A percentile compares a stretch with the other conserved stretches of the same genome.
Evolutionary conservation across 2,888 invertebrate genomes (phyloP).

Genomic region (Apotomis capreana): DNA sequence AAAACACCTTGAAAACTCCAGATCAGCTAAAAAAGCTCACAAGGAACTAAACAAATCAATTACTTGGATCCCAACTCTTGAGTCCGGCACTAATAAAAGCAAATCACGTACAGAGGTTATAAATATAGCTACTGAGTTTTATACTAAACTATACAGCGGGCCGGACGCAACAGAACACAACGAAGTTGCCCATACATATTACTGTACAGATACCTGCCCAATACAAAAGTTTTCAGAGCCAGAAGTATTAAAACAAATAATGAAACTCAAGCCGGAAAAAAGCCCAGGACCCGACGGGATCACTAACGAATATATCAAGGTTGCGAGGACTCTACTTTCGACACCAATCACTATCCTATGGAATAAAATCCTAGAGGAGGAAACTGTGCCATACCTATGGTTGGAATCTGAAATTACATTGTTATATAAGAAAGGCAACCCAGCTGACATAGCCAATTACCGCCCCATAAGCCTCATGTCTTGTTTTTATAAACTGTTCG

Average conservation of each 20-base stretch:
- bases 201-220: neutral
- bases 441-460: neutral
- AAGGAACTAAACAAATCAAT: constrained; percentile 9
- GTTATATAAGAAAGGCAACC: neutral
- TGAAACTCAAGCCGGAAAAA: constrained; percentile 18
- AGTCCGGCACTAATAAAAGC: neutral
- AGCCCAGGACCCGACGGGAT: constrained; percentile 2
- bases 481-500: neutral
- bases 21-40: constrained; percentile 8
- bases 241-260: constrained; percentile 22
- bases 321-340: constrained; percentile 2
- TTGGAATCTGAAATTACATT: neutral
- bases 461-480: neutral
- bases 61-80: constrained; percentile 12
- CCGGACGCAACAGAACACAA: neutral
- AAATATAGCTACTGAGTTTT: constrained; percentile 11
- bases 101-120: constrained; percentile 19
- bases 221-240: neutral
- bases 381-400: constrained; percentile 8
- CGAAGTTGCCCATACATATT: neutral
- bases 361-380: constrained; percentile 43
- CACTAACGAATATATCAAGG: neutral
- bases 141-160: neutral
- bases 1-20: constrained; percentile 7
- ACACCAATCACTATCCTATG: constrained; percentile 41